Evolutionary conservation across 2,797 vertebrate genomes (phyloP), one percentile per base, ranked within the genome.

Genomic region (Alectoris magna): DNA sequence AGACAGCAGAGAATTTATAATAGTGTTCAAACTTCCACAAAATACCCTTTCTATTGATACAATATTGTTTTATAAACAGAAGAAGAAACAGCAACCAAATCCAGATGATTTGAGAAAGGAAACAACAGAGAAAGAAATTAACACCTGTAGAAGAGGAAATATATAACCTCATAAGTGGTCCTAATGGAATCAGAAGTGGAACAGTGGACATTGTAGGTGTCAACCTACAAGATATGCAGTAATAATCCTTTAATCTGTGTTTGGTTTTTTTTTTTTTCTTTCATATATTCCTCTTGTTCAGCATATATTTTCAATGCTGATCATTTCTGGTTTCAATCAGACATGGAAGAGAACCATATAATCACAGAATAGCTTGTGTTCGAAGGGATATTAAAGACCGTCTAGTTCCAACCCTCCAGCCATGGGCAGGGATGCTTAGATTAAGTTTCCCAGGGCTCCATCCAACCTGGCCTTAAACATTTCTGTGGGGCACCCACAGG

Each of bases 1-100:
- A 53, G 84, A 93, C 21, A 71, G 21, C n/a, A 70, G 6, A 79
- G 16, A 81, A 79, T 80, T 94, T 85, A 63, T 92, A 89, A 70
- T 39, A 85, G n/a, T 48, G 51, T 93, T 60, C 48, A 92, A 27
- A 10, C 51, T 53, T 53, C 51, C 51, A 16, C 23, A 53, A 16
- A 53, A 16, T 29, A 27, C 26, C 9, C 26, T 10, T 53, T 53
- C 15, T 27, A 53, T 16, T 53, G 26, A 53, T 53, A 53, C 14
- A 53, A 53, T 53, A 27, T 16, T 53, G 14, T 53, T 53, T 53
- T 29, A 29, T 53, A 53, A 53, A 27, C 26, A 53, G 27, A 53
- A 53, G 51, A 53, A 53, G 29, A 71, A 23, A 6, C 7, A 64
- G 6, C 14, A 71, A 38, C 13, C 44, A 67, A 76, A 39, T 2